A percentile compares a stretch with the other conserved stretches of the same genome.
These are phyloP conservation scores for Drosophila suboccidentalis DNA, from an alignment of 2,888 invertebrate species.

Conservation along the genomic window DNA sequence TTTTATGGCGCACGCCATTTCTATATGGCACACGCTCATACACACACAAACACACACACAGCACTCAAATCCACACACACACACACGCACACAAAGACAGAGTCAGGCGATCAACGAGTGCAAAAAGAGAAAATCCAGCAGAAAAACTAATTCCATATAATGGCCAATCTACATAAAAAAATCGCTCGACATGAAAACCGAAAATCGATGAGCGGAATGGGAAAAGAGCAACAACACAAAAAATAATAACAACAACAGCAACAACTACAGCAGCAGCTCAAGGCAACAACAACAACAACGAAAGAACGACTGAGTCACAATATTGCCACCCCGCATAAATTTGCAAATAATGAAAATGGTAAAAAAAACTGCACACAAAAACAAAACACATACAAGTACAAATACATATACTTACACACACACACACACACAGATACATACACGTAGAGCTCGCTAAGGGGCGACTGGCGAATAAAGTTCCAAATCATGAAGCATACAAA, in stretches of 20 bases:
- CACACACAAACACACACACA: slow-evolving; percentile 14
- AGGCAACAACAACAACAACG: slow-evolving; percentile 18
- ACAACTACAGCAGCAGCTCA: slow-evolving; percentile 13
- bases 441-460: slow-evolving; percentile 31
- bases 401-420: slow-evolving; percentile 16
- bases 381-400: slow-evolving; percentile 30
- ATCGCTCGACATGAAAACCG: slow-evolving; percentile 65
- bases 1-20: slow-evolving; percentile 73
- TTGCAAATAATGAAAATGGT: slow-evolving; percentile 79
- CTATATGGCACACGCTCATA: slow-evolving; percentile 46
- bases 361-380: slow-evolving; percentile 63
- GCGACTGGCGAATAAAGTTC: slow-evolving; percentile 74
- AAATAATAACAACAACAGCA: slow-evolving; percentile 19
- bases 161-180: slow-evolving; percentile 81
- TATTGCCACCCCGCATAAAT: slow-evolving; percentile 79
- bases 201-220: slow-evolving; percentile 75
- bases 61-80: slow-evolving; percentile 2
- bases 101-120: slow-evolving; percentile 53
- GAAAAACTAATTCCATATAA: slow-evolving; percentile 80
- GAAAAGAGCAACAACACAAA: slow-evolving; percentile 22
- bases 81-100: neutral
- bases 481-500: slow-evolving; percentile 81
- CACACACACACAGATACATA: neutral
- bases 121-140: slow-evolving; percentile 53
- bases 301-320: slow-evolving; percentile 60